Base-by-base conservation (phyloP, 2,113 vertebrate genomes). In the Cariama cristata region DNA sequence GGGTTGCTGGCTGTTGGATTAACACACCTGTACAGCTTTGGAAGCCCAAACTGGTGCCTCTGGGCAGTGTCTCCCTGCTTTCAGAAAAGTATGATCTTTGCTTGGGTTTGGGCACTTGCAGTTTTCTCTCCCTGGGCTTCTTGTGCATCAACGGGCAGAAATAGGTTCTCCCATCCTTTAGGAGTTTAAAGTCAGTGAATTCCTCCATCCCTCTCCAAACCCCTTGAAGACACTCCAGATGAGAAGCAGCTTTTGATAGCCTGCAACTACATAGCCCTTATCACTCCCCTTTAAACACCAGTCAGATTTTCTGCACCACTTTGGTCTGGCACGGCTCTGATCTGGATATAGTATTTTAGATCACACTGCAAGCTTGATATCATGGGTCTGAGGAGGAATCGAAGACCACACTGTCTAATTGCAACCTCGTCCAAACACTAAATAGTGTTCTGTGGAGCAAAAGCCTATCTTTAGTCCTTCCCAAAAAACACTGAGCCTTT, bases 371-470 rank as follows among this genome's bases (percentile, higher is more conserved):
- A 62, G 85, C 79, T 95, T 86, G 91, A 59, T 97, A 97, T 90
- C 91, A 89, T 3, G 19, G 52, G 59, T 63, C 77, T 79, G 85
- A 68, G 93, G 81, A 64, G 60, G 69, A 96, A 82, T 66, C 0
- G 5, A 88, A 91, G 79, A 79, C 77, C 80, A 83, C 52, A 53
- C 33, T 74, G 32, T 59, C 73, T 97, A 97, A 97, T 97, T 95
- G 93, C 86, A 96, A 26, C 80, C 83, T 93, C 5, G 26, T 92
- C 67, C 88, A 96, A 94, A 97, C 97, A 93, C 97, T 97, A 96
- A 97, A 86, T 89, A 93, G 26, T 14, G 2, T 81, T 97, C 90
- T 88, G 86, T 87, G 93, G 95, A 93, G 80, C 76, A 93, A 95
- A 95, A 93, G 42, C 83, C 94, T 91, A 90, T 93, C 90, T 96